Base-by-base conservation (phyloP, 1,140 invertebrate species). In the Amphibalanus amphitrite region DNA sequence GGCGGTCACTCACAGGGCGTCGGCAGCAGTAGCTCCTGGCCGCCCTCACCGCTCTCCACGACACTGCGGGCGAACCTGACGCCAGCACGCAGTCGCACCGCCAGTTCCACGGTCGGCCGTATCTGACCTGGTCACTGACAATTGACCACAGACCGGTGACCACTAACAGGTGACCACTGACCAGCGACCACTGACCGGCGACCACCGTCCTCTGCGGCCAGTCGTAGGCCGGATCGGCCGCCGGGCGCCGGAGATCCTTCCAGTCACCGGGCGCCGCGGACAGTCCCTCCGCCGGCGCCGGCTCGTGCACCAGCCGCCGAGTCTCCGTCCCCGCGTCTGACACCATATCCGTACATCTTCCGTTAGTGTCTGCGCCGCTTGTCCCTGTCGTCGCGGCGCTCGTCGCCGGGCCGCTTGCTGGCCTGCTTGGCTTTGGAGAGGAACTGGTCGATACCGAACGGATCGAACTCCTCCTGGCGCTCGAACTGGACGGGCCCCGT, bases 371-470 rank as follows among this genome's bases (percentile, higher is more conserved):
- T 75, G 67, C 76, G 71, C 64, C 73, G 75, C 70, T 77, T 76
- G 40, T 76, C 75, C 29, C 76, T 72, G 30, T 79, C 78, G 28
- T 75, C 74, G 23, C 75, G 71, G 25, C 79, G 76, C 65, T 73
- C 76, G 20, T 84, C 83, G 1, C 83, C 81, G 71, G 81, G 82
- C 23, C 79, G 75, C 70, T 77, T 81, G 76, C 75, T 88, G 76
- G 90, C 92, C 72, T 89, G 86, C 79, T 98, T 98, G 70, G 94
- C 95, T 81, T 95, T 90, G 75, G 90, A 92, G 84, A 99, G 93
- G 85, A 99, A 97, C 80, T 95, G 91, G 87, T 95, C 93, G 76
- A 98, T 83, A 83, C 95, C 95, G 80, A 98, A 99, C 69, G 94
- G 93, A 91, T 98, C 95, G 76, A 92, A 90, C 73, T 84, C 84